These are phyloP conservation scores for Bucorvus abyssinicus DNA, from an alignment of 2,797 vertebrate species.

Conservation along the genomic window DNA sequence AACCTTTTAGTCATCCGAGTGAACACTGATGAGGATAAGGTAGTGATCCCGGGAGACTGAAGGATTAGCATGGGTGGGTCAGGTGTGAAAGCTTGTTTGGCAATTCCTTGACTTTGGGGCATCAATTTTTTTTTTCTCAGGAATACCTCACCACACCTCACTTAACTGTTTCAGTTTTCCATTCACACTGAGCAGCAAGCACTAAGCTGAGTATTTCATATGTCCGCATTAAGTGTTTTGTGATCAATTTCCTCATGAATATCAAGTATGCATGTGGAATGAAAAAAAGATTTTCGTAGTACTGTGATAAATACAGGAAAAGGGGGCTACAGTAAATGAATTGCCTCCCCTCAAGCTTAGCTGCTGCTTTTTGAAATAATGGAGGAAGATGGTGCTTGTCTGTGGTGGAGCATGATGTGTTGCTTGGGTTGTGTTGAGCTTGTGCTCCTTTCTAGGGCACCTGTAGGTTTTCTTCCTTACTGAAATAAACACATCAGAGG, in stretches of 20 bases:
- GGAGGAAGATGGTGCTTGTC: not conserved
- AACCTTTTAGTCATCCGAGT: not conserved
- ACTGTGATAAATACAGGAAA: not conserved
- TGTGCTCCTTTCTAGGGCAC: not conserved
- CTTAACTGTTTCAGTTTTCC: not conserved
- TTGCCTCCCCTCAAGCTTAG: not conserved
- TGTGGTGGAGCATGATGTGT: not conserved
- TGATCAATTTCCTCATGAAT: not conserved
- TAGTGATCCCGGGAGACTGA: not conserved
- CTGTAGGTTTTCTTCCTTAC: not conserved
- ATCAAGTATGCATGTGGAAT: not conserved
- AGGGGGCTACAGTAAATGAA: not conserved
- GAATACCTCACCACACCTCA: not conserved
- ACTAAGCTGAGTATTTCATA: not conserved
- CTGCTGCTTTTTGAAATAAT: not conserved
- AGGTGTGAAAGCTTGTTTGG: not conserved
- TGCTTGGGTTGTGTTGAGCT: not conserved
- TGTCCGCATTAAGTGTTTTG: not conserved
- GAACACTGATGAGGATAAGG: not conserved
- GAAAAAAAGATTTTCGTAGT: not conserved
- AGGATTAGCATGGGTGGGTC: not conserved
- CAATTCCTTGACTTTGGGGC: not conserved
- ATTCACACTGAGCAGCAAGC: not conserved
- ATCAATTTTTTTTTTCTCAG: not conserved
- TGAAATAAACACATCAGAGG: not conserved